phyloP scores from a whole-genome alignment of 2,888 invertebrate genomes.

The Synanthedon formicaeformis region DNA sequence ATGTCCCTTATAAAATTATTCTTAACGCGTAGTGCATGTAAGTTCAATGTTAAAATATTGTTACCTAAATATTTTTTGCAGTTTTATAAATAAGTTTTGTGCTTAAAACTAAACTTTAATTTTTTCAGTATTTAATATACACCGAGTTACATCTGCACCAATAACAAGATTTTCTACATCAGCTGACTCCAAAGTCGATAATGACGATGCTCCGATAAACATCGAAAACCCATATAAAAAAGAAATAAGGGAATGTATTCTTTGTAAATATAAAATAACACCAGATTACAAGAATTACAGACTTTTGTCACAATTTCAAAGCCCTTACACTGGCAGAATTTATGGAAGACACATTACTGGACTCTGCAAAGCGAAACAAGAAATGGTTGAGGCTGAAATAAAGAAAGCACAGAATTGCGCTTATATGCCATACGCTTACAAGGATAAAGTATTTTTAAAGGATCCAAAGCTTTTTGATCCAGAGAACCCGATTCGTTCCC shows the following conservation, averaged over 20 bases:
- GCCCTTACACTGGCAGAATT: conserved; percentile 91
- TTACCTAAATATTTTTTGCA: too few species aligned
- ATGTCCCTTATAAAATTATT: too few species aligned
- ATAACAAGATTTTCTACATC: conserved; percentile 24
- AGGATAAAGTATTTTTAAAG: conserved; percentile 81
- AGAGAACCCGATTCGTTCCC: conserved; percentile 83
- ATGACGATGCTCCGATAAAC: conserved; percentile 60
- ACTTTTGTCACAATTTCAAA: conserved; percentile 94
- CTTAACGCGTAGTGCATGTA: too few species aligned
- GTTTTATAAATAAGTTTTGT: too few species aligned
- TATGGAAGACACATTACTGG: conserved; percentile 96
- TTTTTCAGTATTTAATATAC: background rate
- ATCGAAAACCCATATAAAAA: conserved; percentile 86
- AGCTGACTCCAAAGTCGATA: conserved; percentile 16
- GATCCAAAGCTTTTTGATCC: conserved; percentile 95
- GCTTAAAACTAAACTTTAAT: background rate
- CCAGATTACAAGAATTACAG: conserved; percentile 93
- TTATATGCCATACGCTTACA: conserved; percentile 86
- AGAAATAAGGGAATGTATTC: conserved; percentile 78
- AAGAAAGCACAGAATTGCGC: conserved; percentile 80
- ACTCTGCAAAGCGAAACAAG: conserved; percentile 86
- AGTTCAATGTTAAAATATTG: too few species aligned
- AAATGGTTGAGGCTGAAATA: conserved; percentile 79
- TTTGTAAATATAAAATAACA: conserved; percentile 85
- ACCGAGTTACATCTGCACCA: conserved; percentile 9